Base-by-base conservation (phyloP, 2,113 vertebrate species). In the Rostratula benghalensis region DNA sequence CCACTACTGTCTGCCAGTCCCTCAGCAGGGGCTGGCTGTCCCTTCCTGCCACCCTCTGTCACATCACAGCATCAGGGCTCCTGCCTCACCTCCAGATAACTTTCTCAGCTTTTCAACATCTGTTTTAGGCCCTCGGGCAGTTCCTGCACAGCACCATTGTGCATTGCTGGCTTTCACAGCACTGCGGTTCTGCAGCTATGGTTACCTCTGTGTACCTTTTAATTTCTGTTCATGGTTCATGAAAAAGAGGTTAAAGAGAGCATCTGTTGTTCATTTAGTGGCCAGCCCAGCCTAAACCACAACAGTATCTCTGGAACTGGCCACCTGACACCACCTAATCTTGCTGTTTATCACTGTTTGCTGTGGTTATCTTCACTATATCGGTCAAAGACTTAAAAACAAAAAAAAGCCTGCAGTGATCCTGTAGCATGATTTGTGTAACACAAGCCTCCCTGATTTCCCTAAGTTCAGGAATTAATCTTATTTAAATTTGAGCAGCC, bases 391-490 rank as follows among this genome's bases (percentile, higher is more conserved):
- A 69, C 63, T 60, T 83, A 20, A 51, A 48, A 46, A 25, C 20
- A 25, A n/a, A 70, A 86, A 59, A 63, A 60, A 39, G 3, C 59
- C 51, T 91, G 43, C 25, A 15, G 39, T 59, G 75, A 33, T 89
- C 56, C 64, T 67, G n/a, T 89, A 51, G 28, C 50, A 59, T 67
- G 60, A 31, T 41, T 69, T 59, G 20, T 39, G 31, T 74, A 74
- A 74, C 39, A 48, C 19, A 64, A 64, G 27, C 12, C 21, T 87
- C 68, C 6, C n/a, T n/a, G 1, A 46, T 87, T 91, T 94, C 33
- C 27, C 69, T 78, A 70, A 87, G 31, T 78, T 67, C 51, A 87
- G 50, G 30, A 71, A 81, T 84, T 89, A 71, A 93, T 91, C 65
- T 60, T 78, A 46, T 63, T 90, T 90, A 92, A 67, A 83, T 77